Conservation (phyloP, 1,140 invertebrate species). For the Anastatus disparis region DNA sequence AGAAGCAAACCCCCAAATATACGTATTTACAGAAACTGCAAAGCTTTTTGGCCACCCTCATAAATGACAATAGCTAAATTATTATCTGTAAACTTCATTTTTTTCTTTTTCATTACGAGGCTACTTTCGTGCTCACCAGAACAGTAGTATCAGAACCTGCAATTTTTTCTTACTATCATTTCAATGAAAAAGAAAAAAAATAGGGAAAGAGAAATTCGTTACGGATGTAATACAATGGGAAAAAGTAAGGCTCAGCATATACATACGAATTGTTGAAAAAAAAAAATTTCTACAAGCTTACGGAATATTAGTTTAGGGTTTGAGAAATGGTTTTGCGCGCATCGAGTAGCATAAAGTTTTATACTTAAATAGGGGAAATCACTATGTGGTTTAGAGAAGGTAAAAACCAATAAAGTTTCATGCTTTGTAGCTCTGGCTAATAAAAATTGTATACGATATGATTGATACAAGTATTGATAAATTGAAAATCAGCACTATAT, state of each 20-base stretch:
- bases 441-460: too few relatives aligned
- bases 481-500: too few relatives aligned
- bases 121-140: slow-evolving; percentile 19
- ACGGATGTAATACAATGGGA: not conserved
- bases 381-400: too few relatives aligned
- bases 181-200: not conserved
- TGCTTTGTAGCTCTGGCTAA: too few relatives aligned
- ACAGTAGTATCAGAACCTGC: not conserved
- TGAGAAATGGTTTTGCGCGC: not conserved
- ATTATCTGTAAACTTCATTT: slow-evolving; percentile 9
- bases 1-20: too few relatives aligned
- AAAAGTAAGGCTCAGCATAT: too few relatives aligned
- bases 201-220: not conserved
- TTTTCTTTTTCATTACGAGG: slow-evolving; percentile 19
- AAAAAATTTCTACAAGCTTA: slow-evolving; percentile 10
- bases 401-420: too few relatives aligned
- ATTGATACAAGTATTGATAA: too few relatives aligned
- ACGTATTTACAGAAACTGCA: not conserved
- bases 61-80: slow-evolving; percentile 37
- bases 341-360: not conserved
- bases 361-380: not conserved
- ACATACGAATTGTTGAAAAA: slow-evolving; percentile 10
- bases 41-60: slow-evolving; percentile 8
- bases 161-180: too few relatives aligned
- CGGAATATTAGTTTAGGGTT: not conserved